Evolutionary conservation across 2,797 vertebrate species (phyloP), one percentile per base, ranked within the genome.

Genomic region (Rhabdomys pumilio): DNA sequence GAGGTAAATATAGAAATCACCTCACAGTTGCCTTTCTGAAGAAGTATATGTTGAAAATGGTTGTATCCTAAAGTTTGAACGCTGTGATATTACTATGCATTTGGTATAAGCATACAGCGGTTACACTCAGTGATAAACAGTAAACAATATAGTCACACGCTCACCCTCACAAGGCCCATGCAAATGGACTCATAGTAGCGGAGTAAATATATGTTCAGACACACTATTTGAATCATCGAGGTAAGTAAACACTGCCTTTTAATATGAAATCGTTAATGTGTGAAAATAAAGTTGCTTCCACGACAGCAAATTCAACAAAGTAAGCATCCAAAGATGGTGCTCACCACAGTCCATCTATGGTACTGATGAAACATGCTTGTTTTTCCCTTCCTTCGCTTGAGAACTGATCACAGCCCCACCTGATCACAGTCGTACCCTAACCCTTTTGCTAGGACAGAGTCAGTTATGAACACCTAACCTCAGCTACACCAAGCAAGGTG

Each of bases 61-160:
- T 2, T 84, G 47, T 94, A 90, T 67, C 14, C n/a, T 86, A 86
- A n/a, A 41, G 22, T 79, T 86, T 96, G 85, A 88, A 90, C 12
- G 47, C 7, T 15, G 12, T 67, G 50, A 82, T 44, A 90, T 2
- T 81, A n/a, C 2, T 53, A 38, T 81, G 17, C 41, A 53, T 80
- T 55, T 61, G 55, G 38, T 11, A 65, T 44, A 85, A 61, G 22
- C 55, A 2, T 65, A 38, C 24, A 4, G 8, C 20, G 4, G 17
- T 84, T 90, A 53, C 11, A 72, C 3, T 38, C 24, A 50, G 44
- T 90, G 91, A 85, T 94, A 86, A 92, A 75, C 80, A 94, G 75
- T 83, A 91, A 89, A 50, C 47, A 65, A 92, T 75, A 79, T 75
- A 79, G 69, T 88, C 34, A 44, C 29, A 94, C 53, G 14, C 19